Evolutionary conservation across 2,888 invertebrate genomes (phyloP), one percentile per base, ranked within the genome.

Genomic region (Omphaloscelis lunosa): DNA sequence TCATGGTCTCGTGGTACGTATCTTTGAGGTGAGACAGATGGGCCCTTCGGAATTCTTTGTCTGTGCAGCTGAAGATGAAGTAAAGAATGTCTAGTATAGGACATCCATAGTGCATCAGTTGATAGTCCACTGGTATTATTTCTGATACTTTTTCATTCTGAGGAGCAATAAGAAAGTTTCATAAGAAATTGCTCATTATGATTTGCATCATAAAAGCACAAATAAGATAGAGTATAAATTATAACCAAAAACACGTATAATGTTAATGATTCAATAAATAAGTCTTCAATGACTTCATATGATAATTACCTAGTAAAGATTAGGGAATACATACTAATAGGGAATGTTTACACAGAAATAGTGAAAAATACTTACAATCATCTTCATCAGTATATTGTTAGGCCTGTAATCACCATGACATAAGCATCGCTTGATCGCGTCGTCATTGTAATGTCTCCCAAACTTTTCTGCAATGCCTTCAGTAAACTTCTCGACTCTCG

Each of bases 331-430:
- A 7, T 45, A 12, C 0, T 9, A 29, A 15, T 67, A 51, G 1
- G 11, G 5, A 34, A 34, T n/a, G 6, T 34, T 67, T 0, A n/a
- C 0, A 59, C 7, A 11, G 20, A n/a, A 59, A 39, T 0, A 7
- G 20, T 34, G 11, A 59, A 39, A 68, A 12, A 59, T 73, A 92
- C 93, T 92, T 89, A 95, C 95, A 29, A 58, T 71, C 82, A 92
- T 89, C 84, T 92, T 93, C 17, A 86, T 69, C 87, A 95, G 80
- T 34, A 95, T 89, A 86, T 95, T 95, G 72, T 92, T 93, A n/a
- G 91, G 88, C 78, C 92, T 93, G 73, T 91, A 95, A 86, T 95
- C 95, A 1, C 95, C 95, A 80, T 95, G 95, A 65, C 93, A 92
- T 9, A 95, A 71, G 72, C 92, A 92, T 27, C 88, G 78, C n/a